These are phyloP conservation scores for Machaerirhynchus nigripectus DNA, from an alignment of 2,113 vertebrate genomes.

Conservation along the genomic window DNA sequence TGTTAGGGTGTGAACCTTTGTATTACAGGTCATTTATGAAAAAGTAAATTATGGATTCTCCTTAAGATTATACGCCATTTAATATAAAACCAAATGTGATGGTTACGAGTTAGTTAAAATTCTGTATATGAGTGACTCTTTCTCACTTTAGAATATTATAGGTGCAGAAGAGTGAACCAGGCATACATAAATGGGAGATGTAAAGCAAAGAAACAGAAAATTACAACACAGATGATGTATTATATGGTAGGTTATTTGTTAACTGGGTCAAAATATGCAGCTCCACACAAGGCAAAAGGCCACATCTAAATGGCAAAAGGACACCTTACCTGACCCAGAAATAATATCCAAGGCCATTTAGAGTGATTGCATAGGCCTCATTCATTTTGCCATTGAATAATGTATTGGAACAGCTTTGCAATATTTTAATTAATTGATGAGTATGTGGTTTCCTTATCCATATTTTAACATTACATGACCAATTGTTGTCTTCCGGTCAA, in stretches of 20 bases:
- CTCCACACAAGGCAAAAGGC: background rate
- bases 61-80: background rate
- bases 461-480: background rate
- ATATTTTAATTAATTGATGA: constrained; percentile 36
- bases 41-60: background rate
- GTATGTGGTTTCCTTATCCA: background rate
- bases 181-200: background rate
- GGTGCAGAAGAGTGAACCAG: background rate
- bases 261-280: background rate
- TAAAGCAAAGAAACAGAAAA: background rate
- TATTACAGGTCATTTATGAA: background rate
- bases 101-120: background rate
- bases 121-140: background rate
- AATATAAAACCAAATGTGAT: background rate
- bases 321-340: background rate
- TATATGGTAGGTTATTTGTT: background rate
- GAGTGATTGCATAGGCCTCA: background rate
- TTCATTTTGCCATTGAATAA: background rate
- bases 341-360: background rate
- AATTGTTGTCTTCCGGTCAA: background rate
- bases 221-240: background rate
- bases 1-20: background rate
- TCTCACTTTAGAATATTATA: background rate
- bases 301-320: background rate
- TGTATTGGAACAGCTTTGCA: background rate